A percentile compares a stretch with the other conserved stretches of the same genome.
Conservation (phyloP, 2,797 vertebrate genomes). For the Myotis findleyi region DNA sequence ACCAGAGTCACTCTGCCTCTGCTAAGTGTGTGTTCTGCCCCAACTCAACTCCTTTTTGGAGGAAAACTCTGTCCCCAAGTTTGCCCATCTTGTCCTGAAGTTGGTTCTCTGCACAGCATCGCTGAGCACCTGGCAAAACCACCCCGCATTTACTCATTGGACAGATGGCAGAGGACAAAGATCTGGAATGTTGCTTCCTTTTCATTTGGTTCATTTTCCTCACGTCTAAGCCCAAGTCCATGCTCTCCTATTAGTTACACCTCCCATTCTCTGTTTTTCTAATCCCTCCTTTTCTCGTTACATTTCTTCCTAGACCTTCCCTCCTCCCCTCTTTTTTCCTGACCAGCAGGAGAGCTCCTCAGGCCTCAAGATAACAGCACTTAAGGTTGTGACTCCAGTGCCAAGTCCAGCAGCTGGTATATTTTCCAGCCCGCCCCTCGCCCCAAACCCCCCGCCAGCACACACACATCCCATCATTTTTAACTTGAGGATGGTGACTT, state of each 20-base stretch:
- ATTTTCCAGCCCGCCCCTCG: neutral
- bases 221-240: neutral
- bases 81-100: neutral
- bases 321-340: neutral
- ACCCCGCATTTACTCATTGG: neutral
- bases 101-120: neutral
- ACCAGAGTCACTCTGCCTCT: neutral
- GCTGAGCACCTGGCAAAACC: fast-evolving
- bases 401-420: neutral
- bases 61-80: neutral
- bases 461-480: neutral
- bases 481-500: neutral
- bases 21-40: neutral
- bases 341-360: neutral
- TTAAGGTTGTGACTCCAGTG: neutral
- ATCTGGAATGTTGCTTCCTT: neutral
- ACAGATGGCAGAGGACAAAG: neutral
- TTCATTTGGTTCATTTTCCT: neutral
- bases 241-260: neutral
- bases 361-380: neutral
- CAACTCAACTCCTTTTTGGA: neutral
- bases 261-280: neutral
- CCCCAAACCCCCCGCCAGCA: fast-evolving
- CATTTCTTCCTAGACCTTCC: neutral
- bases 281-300: constrained; percentile 23